These are phyloP conservation scores for Hermetia illucens DNA, from an alignment of 1,140 invertebrate genomes.

Conservation along the genomic window DNA sequence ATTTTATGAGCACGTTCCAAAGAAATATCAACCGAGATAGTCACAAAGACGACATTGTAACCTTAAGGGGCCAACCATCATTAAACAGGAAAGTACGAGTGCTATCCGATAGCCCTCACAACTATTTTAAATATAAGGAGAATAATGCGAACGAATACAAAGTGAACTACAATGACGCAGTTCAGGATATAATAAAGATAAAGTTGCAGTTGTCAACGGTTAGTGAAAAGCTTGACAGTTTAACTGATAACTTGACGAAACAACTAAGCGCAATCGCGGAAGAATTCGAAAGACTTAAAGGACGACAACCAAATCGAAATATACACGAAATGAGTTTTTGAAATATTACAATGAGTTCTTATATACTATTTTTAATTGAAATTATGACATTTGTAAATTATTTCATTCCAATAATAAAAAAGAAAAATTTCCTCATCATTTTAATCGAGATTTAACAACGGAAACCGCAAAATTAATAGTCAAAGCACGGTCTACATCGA, in stretches of 20 bases:
- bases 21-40: background rate
- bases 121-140: constrained; percentile 1
- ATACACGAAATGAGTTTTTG: no score
- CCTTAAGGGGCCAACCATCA: constrained; percentile 9
- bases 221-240: constrained; percentile 17
- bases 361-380: no score
- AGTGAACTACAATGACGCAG: background rate
- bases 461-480: no score
- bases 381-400: no score
- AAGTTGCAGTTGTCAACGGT: constrained; percentile 16
- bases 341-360: no score
- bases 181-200: constrained; percentile 7
- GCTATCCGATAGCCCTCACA: background rate
- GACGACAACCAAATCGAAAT: no score
- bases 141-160: constrained; percentile 3
- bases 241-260: constrained; percentile 17
- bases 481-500: no score
- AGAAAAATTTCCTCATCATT: no score
- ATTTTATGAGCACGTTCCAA: constrained; percentile 27
- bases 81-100: background rate
- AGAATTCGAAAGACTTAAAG: constrained; percentile 19
- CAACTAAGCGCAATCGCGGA: constrained; percentile 22
- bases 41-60: constrained; percentile 13
- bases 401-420: no score
- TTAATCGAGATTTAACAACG: no score